Evolutionary conservation across 2,113 vertebrate genomes (phyloP), one percentile per base, ranked within the genome.

Genomic region (Colistium nudipinnis): DNA sequence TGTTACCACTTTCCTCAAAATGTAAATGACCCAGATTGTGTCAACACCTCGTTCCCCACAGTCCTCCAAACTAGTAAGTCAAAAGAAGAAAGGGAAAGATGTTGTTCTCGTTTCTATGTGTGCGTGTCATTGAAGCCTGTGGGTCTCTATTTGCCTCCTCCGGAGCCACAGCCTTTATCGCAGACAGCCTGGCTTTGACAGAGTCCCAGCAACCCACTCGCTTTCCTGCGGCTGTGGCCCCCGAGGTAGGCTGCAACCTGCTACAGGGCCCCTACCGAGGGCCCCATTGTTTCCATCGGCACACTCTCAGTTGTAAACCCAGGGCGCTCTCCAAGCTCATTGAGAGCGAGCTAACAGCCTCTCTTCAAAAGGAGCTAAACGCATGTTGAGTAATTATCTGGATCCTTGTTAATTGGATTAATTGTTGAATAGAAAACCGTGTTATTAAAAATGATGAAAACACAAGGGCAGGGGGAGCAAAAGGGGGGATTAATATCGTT

Each of bases 321-420:
- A 74, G 41, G 81, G 86, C 71, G 7, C 82, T 85, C 76, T 82
- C 73, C 24, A 19, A 80, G 64, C 74, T 87, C 79, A 87, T 74
- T 84, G 81, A 86, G 45, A 86, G 62, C 14, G 61, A 60, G 64
- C 73, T 79, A 84, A 80, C 83, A 88, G 82, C 73, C 75, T 72
- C 86, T 83, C 85, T 84, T 87, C 84, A 88, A 90, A 90, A 86
- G 84, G 52, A 70, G 76, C 84, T 88, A 81, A 87, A 88, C 62
- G 80, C 87, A 70, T 87, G 88, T 90, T 91, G 84, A 82, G 83
- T 85, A 88, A 88, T 88, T 89, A 90, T 91, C 92, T 86, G 76
- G 82, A 92, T 88, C 83, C 72, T 80, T 80, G 70, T 89, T 91
- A 92, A 93, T 90, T 92, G 92, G 92, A 93, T 93, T 93, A 93